Evolutionary conservation across 1,140 invertebrate species (phyloP), one percentile per base, ranked within the genome.

Genomic region (Drosophila varians): DNA sequence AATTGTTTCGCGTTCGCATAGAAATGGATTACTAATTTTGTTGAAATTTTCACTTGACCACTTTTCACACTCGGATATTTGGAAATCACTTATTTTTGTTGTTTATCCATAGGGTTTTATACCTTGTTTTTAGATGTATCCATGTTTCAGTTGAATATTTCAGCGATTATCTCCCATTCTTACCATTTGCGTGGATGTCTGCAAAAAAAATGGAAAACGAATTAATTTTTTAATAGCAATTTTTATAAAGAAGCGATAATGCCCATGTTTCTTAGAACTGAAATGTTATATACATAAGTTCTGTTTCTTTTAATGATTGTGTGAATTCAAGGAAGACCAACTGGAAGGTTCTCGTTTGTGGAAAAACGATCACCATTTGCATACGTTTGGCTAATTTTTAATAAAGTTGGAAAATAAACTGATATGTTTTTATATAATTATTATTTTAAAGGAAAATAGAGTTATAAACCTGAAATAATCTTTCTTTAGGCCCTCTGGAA

Each of bases 151-250:
- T 38, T 23, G 5, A n/a, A 56, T 42, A 4, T 47, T 40, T 71
- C 9, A 48, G 40, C 47, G 48, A 55, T 31, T 55, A 21, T 42
- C 42, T 34, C 80, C 80, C 80, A 61, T 86, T 84, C 80, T 84
- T 84, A 84, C 80, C 80, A 86, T 66, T 84, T 71, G 70, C 31
- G 49, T 54, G 64, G 51, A 61, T 62, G 73, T 52, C 80, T 84
- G 68, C 19, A 86, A 86, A 21, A 57, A 65, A 25, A 31, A 8
- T 11, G 19, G 26, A 25, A 54, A 64, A 51, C 12, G 19, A 21
- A 14, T 58, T 45, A 58, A 7, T 14, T 14, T 26, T 46, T 21
- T 18, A 16, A 42, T 9, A n/a, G 6, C 23, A 45, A 36, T 46
- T 57, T 7, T 71, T 64, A 54, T 14, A 26, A 4, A 19, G 36